phyloP scores from a whole-genome alignment of 2,797 vertebrate species.

The Fistularia tabacaria region DNA sequence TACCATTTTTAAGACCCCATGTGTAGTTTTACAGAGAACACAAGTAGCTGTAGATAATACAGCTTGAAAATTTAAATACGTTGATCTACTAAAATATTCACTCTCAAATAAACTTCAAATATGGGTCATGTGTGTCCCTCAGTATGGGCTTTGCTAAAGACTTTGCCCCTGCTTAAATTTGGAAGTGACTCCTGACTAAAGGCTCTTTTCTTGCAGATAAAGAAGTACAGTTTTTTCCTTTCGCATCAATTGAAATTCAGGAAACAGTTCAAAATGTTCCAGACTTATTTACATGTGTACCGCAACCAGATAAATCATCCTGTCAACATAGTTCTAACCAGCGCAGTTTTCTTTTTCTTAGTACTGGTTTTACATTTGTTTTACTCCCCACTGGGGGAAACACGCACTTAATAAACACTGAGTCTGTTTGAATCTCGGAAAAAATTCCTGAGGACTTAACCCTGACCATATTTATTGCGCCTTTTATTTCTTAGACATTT shows the following conservation, averaged over 20 bases:
- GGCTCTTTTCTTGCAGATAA: neutral
- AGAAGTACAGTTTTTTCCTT: conserved; percentile 32
- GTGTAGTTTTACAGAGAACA: conserved; percentile 17
- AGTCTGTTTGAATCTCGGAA: conserved; percentile 10
- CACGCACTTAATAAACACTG: conserved; percentile 21
- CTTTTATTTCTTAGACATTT: neutral
- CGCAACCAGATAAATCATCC: conserved; percentile 27
- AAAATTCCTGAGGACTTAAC: conserved; percentile 1
- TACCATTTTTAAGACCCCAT: neutral
- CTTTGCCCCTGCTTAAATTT: conserved; percentile 23
- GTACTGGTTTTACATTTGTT: conserved; percentile 28
- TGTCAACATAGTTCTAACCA: conserved; percentile 7
- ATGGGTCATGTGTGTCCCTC: conserved; percentile 11
- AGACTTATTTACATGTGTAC: conserved; percentile 30
- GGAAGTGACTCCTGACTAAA: conserved; percentile 4
- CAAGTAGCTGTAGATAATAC: conserved; percentile 31
- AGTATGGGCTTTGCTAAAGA: no score
- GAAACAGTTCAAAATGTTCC: conserved; percentile 13
- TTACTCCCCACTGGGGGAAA: conserved; percentile 20
- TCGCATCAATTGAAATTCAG: conserved; percentile 28
- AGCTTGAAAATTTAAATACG: conserved; percentile 18
- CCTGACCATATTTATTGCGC: conserved; percentile 5
- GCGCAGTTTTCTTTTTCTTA: conserved; percentile 12
- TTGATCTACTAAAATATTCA: conserved; percentile 28
- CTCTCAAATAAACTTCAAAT: conserved; percentile 21